Evolutionary conservation across 2,888 invertebrate species (phyloP), one percentile per base, ranked within the genome.

Genomic region (Azorinus chamasolen): DNA sequence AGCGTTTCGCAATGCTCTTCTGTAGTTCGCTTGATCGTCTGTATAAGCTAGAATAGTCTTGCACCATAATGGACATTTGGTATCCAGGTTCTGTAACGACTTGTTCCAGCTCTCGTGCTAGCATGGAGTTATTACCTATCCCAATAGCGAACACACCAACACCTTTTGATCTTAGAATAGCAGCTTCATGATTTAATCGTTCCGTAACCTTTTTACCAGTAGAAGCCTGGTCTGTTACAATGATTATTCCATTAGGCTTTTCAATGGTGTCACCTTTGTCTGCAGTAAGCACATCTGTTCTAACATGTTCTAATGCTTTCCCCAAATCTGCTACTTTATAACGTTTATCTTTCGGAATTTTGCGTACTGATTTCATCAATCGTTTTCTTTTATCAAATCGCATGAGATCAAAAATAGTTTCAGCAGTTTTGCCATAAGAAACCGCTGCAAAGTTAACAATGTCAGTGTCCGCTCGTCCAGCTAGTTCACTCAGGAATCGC

Each of bases 401-500:
- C 14, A 62, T 70, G 3, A 87, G 71, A 14, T 74, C 53, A 53
- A 83, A 76, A 14, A 82, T 58, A 4, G 76, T 72, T 41, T 79
- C 75, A 14, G 76, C 89, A 14, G 88, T 84, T 12, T 89, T 80
- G 3, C 90, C 90, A 65, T 92, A 91, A 54, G 91, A 87, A 6
- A 92, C 89, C 3, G 92, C 63, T 14, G 89, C 89, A 77, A 86
- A 88, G 65, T 90, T 80, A 2, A 87, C 82, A 32, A 82, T 73
- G 45, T 83, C 76, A n/a, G 83, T 76, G 50, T 87, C 84, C 18
- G 85, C 65, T 64, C 79, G 78, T 27, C 72, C 73, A 22, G 87
- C 75, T n/a, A 87, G 61, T 14, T 79, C 64, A 5, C 71, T 39
- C 2, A 89, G 46, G 65, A 86, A 88, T 27, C 83, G 79, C 14